These are phyloP conservation scores for Poliocrania exsul DNA, from an alignment of 2,797 vertebrate genomes.

Conservation along the genomic window DNA sequence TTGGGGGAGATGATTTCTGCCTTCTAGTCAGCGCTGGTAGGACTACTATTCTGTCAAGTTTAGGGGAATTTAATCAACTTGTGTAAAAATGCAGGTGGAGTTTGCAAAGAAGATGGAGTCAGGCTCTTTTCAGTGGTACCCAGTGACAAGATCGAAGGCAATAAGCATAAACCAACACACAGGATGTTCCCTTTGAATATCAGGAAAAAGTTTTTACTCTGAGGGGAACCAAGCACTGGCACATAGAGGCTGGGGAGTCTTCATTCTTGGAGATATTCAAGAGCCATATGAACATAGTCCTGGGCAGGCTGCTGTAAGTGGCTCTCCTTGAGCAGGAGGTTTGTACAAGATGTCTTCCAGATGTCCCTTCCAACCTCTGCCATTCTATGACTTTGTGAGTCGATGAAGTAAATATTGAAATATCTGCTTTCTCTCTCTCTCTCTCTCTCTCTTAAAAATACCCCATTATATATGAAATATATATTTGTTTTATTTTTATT, in stretches of 20 bases:
- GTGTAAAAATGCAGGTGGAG: not conserved
- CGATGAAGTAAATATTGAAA: not conserved
- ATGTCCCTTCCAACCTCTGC: not conserved
- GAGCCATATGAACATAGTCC: rapidly evolving
- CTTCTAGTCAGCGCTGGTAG: not conserved
- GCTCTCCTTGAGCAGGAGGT: not conserved
- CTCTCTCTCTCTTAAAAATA: too few species aligned
- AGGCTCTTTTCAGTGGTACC: not conserved
- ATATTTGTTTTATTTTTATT: not conserved
- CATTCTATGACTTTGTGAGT: not conserved
- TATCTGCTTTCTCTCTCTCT: not conserved
- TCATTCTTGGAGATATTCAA: not conserved
- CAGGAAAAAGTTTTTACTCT: not conserved
- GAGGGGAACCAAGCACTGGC: not conserved
- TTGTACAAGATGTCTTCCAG: not conserved
- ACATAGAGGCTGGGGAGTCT: not conserved
- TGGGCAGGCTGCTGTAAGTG: not conserved
- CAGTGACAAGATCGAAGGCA: rapidly evolving
- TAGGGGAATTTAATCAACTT: not conserved
- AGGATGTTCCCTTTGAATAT: not conserved
- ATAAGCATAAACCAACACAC: not conserved
- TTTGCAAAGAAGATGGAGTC: not conserved
- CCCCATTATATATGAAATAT: too few species aligned
- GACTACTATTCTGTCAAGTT: not conserved
- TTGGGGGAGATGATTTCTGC: not conserved